Percentiles rank a stretch among this genome's conserved stretches.
Conservation (phyloP, 64 coral and sea anemone genomes). For the Platygyra sinensis region DNA sequence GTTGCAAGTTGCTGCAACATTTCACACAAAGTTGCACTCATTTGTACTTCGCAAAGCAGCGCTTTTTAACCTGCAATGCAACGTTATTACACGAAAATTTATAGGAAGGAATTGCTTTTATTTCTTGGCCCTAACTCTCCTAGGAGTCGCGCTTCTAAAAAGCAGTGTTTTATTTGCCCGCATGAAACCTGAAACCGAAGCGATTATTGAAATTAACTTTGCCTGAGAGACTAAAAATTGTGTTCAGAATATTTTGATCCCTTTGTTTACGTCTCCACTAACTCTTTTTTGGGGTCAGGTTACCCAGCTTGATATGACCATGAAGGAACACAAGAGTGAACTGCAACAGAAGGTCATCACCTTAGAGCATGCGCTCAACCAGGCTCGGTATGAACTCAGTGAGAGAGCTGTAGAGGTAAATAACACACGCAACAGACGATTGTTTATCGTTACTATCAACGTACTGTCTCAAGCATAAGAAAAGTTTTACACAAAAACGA, state of each 20-base stretch:
- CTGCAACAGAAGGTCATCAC: conserved; percentile 81
- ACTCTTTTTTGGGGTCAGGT: conserved; percentile 51
- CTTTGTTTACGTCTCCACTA: background rate
- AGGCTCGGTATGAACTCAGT: conserved; percentile 89
- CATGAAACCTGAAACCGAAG: too few relatives aligned
- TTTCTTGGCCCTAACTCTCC: too few relatives aligned
- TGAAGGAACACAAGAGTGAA: conserved; percentile 92
- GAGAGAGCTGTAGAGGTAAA: conserved; percentile 92
- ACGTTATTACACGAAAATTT: too few relatives aligned
- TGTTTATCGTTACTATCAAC: background rate
- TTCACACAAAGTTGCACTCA: too few relatives aligned
- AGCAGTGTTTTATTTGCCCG: too few relatives aligned
- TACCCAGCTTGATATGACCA: conserved; percentile 87
- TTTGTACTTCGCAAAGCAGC: too few relatives aligned
- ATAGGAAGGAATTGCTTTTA: too few relatives aligned
- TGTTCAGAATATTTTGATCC: background rate
- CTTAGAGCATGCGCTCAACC: conserved; percentile 86
- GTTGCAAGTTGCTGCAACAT: too few relatives aligned
- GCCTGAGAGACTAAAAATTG: too few relatives aligned
- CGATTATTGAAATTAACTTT: too few relatives aligned
- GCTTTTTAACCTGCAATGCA: too few relatives aligned
- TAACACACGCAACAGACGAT: background rate
- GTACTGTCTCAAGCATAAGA: background rate
- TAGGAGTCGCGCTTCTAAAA: too few relatives aligned
- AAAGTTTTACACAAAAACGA: background rate